Evolutionary conservation across 2,113 vertebrate genomes (phyloP).

Genomic region (Callionymus lyra): DNA sequence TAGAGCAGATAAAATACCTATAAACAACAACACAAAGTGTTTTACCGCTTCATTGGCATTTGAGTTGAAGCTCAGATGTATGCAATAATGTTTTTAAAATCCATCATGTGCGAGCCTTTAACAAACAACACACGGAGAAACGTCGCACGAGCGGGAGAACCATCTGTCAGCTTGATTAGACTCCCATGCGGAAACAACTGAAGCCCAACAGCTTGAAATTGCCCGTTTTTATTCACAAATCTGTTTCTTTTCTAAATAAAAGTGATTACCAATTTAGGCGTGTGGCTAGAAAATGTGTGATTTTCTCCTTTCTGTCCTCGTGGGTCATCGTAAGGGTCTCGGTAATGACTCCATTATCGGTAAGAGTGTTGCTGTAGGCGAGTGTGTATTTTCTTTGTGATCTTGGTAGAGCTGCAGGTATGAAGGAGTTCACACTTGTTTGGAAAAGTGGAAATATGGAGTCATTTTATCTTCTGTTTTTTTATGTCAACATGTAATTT

Average conservation of each 20-base stretch:
- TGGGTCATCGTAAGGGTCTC: conserved; percentile 4
- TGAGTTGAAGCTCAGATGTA: too few species aligned
- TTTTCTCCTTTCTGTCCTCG: too few species aligned
- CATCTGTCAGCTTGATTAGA: conserved; percentile 23
- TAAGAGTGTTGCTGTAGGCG: too few species aligned
- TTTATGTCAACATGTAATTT: too few species aligned
- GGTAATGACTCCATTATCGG: not conserved
- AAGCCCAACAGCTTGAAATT: conserved; percentile 21
- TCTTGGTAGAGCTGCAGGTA: too few species aligned
- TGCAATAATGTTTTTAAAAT: not conserved
- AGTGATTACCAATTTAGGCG: conserved; percentile 31
- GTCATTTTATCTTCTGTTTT: too few species aligned
- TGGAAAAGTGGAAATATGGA: too few species aligned
- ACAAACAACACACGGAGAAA: not conserved
- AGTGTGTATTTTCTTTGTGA: too few species aligned
- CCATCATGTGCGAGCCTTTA: not conserved
- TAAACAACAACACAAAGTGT: too few species aligned
- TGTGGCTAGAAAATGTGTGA: not conserved
- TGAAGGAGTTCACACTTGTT: too few species aligned
- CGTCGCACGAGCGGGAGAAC: not conserved
- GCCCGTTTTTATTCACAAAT: conserved; percentile 34
- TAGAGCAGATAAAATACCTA: too few species aligned
- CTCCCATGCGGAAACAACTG: conserved; percentile 17
- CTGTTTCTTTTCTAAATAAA: conserved; percentile 10
- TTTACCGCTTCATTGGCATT: too few species aligned